phyloP scores from a whole-genome alignment of 2,113 vertebrate genomes.

The Furnarius figulus region DNA sequence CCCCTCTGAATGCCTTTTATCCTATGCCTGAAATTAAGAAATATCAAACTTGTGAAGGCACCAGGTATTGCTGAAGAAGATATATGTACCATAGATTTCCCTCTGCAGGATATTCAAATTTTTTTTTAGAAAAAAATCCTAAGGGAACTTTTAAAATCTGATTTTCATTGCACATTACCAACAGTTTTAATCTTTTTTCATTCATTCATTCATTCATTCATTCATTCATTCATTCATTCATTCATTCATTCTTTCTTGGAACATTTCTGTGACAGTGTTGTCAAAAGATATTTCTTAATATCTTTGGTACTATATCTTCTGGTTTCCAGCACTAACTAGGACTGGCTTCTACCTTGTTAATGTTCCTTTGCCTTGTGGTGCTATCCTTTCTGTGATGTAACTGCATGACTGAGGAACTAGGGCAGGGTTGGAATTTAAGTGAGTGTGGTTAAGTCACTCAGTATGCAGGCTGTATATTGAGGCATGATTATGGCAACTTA shows the following conservation, averaged over 20 bases:
- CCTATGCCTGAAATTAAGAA: not conserved
- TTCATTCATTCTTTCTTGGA: not conserved
- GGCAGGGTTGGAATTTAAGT: not conserved
- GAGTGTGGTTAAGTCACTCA: not conserved
- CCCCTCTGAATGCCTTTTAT: not conserved
- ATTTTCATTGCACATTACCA: not conserved
- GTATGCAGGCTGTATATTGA: not conserved
- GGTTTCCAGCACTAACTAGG: not conserved
- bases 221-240: not conserved
- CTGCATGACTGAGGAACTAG: not conserved
- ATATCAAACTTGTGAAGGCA: not conserved
- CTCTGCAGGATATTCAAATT: not conserved
- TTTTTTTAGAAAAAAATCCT: not conserved
- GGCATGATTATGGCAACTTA: not conserved
- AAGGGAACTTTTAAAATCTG: not conserved
- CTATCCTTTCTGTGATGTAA: not conserved
- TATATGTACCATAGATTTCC: not conserved
- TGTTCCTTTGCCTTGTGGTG: not conserved
- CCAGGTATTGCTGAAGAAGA: not conserved
- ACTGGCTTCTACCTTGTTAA: not conserved
- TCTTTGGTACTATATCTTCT: not conserved
- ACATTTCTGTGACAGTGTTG: not conserved
- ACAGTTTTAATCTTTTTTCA: not conserved
- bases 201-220: not conserved
- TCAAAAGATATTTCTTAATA: not conserved